Conservation (phyloP, 2,113 vertebrate genomes). For the Candoia aspera region DNA sequence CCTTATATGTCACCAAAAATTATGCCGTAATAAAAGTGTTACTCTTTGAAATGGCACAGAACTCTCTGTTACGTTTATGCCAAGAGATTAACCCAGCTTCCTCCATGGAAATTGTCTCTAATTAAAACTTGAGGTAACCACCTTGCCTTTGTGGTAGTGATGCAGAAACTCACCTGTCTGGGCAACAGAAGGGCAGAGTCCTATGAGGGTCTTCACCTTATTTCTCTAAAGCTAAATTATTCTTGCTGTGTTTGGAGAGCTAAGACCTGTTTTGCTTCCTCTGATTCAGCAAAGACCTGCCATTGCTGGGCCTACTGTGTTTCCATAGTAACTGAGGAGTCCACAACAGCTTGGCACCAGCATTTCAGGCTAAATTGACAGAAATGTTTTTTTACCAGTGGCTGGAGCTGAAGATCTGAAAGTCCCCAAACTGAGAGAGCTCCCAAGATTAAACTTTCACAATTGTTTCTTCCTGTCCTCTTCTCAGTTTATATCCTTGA, state of each 20-base stretch:
- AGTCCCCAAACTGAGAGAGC: slow-evolving; percentile 25
- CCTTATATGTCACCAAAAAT: not conserved
- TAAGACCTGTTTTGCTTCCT: slow-evolving; percentile 49
- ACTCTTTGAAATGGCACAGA: not conserved
- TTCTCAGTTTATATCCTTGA: not conserved
- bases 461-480: not conserved
- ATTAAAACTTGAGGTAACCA: not conserved
- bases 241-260: not conserved
- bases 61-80: not conserved
- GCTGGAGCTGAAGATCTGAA: slow-evolving; percentile 39
- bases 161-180: not conserved
- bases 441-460: not conserved
- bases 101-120: not conserved
- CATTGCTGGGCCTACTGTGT: slow-evolving; percentile 66
- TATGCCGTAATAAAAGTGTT: not conserved
- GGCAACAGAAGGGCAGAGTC: not conserved
- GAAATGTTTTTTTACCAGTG: slow-evolving; percentile 57
- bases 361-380: slow-evolving; percentile 46
- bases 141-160: not conserved
- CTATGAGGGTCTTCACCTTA: not conserved
- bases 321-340: slow-evolving; percentile 67
- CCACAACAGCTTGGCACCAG: slow-evolving; percentile 59
- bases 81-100: not conserved
- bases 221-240: slow-evolving; percentile 1
- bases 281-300: slow-evolving; percentile 57